These are phyloP conservation scores for Lysandra bellargus DNA, from an alignment of 2,888 invertebrate species.

Conservation along the genomic window DNA sequence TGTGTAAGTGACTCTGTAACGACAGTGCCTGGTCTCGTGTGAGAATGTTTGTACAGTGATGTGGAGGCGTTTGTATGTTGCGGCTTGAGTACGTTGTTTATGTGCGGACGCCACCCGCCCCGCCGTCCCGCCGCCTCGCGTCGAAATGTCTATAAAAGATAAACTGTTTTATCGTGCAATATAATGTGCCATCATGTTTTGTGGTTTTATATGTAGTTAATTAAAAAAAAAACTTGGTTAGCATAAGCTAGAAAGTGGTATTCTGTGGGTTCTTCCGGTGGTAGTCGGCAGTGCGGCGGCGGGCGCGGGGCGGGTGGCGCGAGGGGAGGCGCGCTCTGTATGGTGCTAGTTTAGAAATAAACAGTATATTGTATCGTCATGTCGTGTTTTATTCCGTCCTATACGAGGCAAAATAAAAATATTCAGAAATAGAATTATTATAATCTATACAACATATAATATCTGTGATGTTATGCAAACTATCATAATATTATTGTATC, in stretches of 20 bases:
- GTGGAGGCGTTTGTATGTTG: neutral
- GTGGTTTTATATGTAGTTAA: too few relatives aligned
- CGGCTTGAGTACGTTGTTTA: neutral
- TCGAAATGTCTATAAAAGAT: too few relatives aligned
- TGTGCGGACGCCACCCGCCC: neutral
- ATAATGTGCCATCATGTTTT: too few relatives aligned
- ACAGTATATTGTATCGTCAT: constrained; percentile 9
- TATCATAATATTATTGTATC: too few relatives aligned
- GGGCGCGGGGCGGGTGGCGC: neutral
- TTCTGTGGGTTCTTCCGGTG: too few relatives aligned
- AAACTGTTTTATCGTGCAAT: too few relatives aligned
- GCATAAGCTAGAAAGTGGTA: too few relatives aligned
- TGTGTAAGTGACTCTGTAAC: neutral
- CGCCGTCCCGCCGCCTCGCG: neutral
- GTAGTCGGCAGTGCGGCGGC: neutral
- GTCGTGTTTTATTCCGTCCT: constrained; percentile 23
- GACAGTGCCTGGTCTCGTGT: neutral
- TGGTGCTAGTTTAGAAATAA: constrained; percentile 35
- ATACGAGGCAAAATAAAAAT: too few relatives aligned
- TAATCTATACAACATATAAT: too few relatives aligned
- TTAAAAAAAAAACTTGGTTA: too few relatives aligned
- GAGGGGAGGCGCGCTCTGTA: constrained; percentile 1
- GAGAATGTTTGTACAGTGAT: neutral
- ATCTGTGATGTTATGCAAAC: too few relatives aligned
- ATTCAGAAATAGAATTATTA: too few relatives aligned